A percentile compares a stretch with the other conserved stretches of the same genome.
Conservation (phyloP, 2,888 invertebrate genomes). For the Idaea biselata region DNA sequence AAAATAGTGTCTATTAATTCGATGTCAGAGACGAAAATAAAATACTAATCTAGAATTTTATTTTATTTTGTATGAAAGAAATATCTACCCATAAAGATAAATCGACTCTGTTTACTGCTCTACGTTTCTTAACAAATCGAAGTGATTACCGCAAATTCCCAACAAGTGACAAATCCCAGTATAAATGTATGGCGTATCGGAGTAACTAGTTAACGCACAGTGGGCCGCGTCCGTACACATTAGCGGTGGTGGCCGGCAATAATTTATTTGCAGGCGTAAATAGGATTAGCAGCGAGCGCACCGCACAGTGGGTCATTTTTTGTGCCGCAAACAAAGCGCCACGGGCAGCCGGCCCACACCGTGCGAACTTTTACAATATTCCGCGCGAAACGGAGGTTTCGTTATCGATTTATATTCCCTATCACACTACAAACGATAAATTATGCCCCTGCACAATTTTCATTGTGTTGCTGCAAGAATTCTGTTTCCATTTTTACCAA, state of each 20-base stretch:
- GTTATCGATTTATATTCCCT: conserved; percentile 30
- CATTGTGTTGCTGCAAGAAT: conserved; percentile 21
- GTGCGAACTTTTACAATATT: conserved; percentile 28
- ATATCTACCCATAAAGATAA: not conserved
- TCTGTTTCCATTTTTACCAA: conserved; percentile 12
- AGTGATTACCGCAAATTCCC: conserved; percentile 37
- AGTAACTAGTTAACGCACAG: conserved; percentile 47
- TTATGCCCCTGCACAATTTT: conserved; percentile 24
- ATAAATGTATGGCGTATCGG: conserved; percentile 37
- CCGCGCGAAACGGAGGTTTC: conserved; percentile 22
- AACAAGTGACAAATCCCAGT: conserved; percentile 50
- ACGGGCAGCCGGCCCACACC: conserved; percentile 28
- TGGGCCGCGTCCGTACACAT: conserved; percentile 51
- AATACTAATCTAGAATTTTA: not conserved
- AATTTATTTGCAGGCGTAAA: conserved; percentile 73
- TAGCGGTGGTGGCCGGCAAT: conserved; percentile 54
- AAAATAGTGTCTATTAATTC: not conserved
- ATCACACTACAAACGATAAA: conserved; percentile 27
- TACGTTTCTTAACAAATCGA: conserved; percentile 22
- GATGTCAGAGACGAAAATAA: not conserved
- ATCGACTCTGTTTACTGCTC: not conserved
- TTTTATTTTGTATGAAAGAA: not conserved
- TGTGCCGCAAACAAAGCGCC: conserved; percentile 44
- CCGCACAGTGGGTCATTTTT: conserved; percentile 61
- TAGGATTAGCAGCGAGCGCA: conserved; percentile 71